Evolutionary conservation across 1,140 invertebrate species (phyloP), one percentile per base, ranked within the genome.

Genomic region (Cotesia vestalis): DNA sequence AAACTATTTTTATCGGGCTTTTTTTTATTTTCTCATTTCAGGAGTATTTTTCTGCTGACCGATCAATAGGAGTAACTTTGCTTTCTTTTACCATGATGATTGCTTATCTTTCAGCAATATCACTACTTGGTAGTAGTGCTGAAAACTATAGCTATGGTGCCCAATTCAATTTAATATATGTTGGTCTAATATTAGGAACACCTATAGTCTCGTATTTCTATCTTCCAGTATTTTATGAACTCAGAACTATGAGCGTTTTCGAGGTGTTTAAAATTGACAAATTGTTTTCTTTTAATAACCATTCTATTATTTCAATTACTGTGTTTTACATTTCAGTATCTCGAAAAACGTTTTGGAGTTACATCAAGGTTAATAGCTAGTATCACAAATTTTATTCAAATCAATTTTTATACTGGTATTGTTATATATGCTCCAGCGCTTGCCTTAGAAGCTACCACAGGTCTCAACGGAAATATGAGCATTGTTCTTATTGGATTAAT

Each of bases 91-190:
- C 94, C 9, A 83, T 97, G 38, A 96, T 96, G 93, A 94, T 96
- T 34, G 96, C 95, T 72, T 98, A 98, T 81, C 95, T 98, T 92
- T 98, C 96, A 1, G 95, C 96, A 34, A 92, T 98, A 60, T 95
- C 95, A 0, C 84, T 98, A 36, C 88, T 98, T 8, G 96, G 96
- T 52, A 92, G 96, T 1, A 93, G 93, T 20, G 90, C 92, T 40
- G 95, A 97, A 85, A 94, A 91, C 84, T 96, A 96, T 82, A 90
- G 89, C 71, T 92, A 90, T 83, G 95, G 95, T 53, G 92, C 92
- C 73, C 91, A 93, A 80, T 95, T 96, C 85, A 87, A 92, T 5
- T 80, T 94, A 5, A 92, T 95, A 5, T 94, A 95, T 80, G 55
- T 95, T 12, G 89, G 92, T 0, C 93, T 94, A 77, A 86, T 93